Base-by-base conservation (phyloP, 1,140 invertebrate genomes). In the Paramacrobiotus metropolitanus region DNA sequence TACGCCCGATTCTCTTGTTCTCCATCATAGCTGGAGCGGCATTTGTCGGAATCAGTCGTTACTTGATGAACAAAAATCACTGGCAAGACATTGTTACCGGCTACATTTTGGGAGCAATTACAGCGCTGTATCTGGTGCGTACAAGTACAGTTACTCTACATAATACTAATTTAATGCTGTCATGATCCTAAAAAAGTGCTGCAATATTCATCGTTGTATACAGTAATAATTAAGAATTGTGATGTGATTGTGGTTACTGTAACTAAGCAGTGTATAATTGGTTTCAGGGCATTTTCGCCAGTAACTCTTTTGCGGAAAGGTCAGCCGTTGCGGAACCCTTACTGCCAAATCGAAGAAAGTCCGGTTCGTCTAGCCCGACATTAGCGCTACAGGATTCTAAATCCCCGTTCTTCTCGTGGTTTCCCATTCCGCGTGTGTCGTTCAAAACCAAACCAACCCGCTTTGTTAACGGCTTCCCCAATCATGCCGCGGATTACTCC, bases 91-190 rank as follows among this genome's bases (percentile, higher is more conserved):
- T 65, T 21, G 4, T 62, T 2, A 60, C 31, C 9, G 62, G 64
- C 28, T 59, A 34, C 20, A 2, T 64, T 2, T 44, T 65, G 30
- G 63, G 64, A 0, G 29, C 20, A 3, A 21, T 29, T 15, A 30
- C 64, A 21, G 64, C 21, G 29, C n/a, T 34, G 3, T 64, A 64
- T 59, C 59, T 64, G 30, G 63, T 64, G 20, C 59, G 29, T 24
- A 21, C 20, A 30, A 40, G n/a, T n/a, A n/a, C n/a, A n/a, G n/a
- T n/a, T n/a, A n/a, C 48, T 15, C 48, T 20, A 0, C 15, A 15
- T 15, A 4, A 24, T 20, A 55, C 4, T 20, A 40, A 55, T n/a
- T n/a, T n/a, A n/a, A n/a, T n/a, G n/a, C n/a, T n/a, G n/a, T n/a
- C n/a, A n/a, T n/a, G n/a, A n/a, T n/a, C n/a, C n/a, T n/a, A n/a